Base-by-base conservation (phyloP, 2,888 invertebrate genomes). In the Terebella lapidaria region DNA sequence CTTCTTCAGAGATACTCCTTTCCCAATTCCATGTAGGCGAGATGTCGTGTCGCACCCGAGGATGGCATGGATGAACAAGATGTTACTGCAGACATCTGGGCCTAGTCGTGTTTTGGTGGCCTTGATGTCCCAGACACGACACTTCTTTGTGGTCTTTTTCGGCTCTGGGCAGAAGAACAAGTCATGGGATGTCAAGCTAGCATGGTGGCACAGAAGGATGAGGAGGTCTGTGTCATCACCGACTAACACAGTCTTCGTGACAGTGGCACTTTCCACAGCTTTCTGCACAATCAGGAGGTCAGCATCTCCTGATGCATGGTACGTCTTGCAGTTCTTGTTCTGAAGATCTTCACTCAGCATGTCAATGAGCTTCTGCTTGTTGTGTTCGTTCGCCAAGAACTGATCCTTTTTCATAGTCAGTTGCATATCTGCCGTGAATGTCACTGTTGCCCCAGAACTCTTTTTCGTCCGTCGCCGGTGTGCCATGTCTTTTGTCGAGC, bases 211-310 rank as follows among this genome's bases (percentile, higher is more conserved):
- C 24, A 72, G 49, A 4, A 71, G 59, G 15, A 70, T 61, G 2
- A 72, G 56, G 10, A 72, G 54, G 54, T 72, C 70, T 22, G 71
- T 73, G 52, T 73, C 72, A 54, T 71, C 71, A 4, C 69, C 72
- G 30, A 71, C 55, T 3, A 71, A 20, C n/a, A 56, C 57, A 45
- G 68, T 66, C 1, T n/a, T 29, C 5, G 22, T 28, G 30, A 22
- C n/a, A 25, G 42, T 35, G 18, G 68, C 59, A 42, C 15, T 29
- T 2, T 54, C 24, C 4, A 71, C 25, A 0, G 66, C 68, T 22
- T 65, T 71, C 46, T 63, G n/a, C 2, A 60, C 69, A 54, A 72
- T 70, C 1, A 66, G 55, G n/a, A 64, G 4, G 54, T 72, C 73
- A 20, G 71, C 72, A 63, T 71, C 73, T 5, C 59, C 64, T 5